Evolutionary conservation across 2,113 vertebrate genomes (phyloP), one percentile per base, ranked within the genome.

Genomic region (Dasyornis broadbenti): DNA sequence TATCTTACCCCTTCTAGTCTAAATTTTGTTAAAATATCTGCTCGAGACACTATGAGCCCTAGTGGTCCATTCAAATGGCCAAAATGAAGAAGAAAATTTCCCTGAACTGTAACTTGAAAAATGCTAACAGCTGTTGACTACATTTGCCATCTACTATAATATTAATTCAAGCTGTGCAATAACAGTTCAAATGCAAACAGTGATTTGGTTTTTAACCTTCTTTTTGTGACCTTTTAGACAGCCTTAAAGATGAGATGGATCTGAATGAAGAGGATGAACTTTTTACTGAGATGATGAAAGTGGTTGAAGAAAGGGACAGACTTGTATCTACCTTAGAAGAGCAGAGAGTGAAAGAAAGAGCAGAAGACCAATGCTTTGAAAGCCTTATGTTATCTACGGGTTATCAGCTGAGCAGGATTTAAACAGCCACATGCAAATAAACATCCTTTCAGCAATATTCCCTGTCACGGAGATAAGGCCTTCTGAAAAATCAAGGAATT

Each of bases 201-300:
- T 22, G 44, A 84, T 47, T 44, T 68, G 35, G 31, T 68, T 94
- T 95, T 95, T 95, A 88, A 90, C 45, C 18, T 39, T 49, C 83
- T 88, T 82, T 69, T 73, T 79, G 45, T 57, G 60, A 17, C 79
- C 45, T 94, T 70, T 54, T 69, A 99, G 99, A 99, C 49, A 97
- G 75, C 96, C 94, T 97, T 93, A 97, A 99, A 98, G 95, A 98
- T 89, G 52, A 97, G 97, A 53, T 94, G 73, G 30, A 99, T 91
- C 97, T 98, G 57, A 97, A 93, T 3, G 98, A 98, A 93, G 98
- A 99, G 80, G 96, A 98, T 91, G 97, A 95, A 94, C 98, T 99
- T 89, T 97, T 99, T 94, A 81, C 92, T 0, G 97, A 99, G 96
- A 98, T 99, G 97, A 98, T 99, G 98, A 98, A 97, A 97, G 98